Conservation (phyloP, 2,797 vertebrate species). For the Oreochromis grahami region DNA sequence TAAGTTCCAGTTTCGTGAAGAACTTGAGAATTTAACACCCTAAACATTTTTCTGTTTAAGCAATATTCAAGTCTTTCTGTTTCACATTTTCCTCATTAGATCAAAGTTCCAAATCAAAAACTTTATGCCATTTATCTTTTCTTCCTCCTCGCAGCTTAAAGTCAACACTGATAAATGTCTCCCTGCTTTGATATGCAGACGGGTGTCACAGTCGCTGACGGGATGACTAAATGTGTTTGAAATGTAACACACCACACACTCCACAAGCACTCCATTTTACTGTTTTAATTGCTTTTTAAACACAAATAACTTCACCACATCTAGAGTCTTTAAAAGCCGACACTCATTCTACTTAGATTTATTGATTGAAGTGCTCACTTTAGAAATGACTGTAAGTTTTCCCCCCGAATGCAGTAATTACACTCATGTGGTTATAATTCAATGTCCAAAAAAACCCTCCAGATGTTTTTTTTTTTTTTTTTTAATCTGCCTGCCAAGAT, state of each 20-base stretch:
- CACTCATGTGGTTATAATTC: slow-evolving; percentile 48
- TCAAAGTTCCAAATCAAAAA: neutral
- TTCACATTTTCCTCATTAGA: neutral
- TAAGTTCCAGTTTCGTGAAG: neutral
- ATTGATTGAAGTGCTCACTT: slow-evolving; percentile 28
- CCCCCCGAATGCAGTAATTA: slow-evolving; percentile 20
- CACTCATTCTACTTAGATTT: slow-evolving; percentile 36
- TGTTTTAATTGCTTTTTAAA: slow-evolving; percentile 14
- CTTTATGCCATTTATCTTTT: neutral
- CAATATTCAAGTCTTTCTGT: neutral
- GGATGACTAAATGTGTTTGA: slow-evolving; percentile 8
- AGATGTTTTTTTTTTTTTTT: neutral
- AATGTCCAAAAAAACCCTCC: neutral
- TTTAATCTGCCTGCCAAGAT: slow-evolving; percentile 32
- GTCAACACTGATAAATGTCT: neutral
- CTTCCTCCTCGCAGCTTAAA: neutral
- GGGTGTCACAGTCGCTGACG: neutral
- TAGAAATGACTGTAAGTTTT: slow-evolving; percentile 11
- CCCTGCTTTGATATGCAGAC: neutral
- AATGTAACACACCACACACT: neutral
- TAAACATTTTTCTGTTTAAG: neutral
- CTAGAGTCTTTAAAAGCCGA: slow-evolving; percentile 8
- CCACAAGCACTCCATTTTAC: neutral
- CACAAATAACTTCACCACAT: slow-evolving; percentile 35
- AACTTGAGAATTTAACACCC: neutral